These are phyloP conservation scores for Tetrao urogallus DNA, from an alignment of 2,113 vertebrate genomes.

Conservation along the genomic window DNA sequence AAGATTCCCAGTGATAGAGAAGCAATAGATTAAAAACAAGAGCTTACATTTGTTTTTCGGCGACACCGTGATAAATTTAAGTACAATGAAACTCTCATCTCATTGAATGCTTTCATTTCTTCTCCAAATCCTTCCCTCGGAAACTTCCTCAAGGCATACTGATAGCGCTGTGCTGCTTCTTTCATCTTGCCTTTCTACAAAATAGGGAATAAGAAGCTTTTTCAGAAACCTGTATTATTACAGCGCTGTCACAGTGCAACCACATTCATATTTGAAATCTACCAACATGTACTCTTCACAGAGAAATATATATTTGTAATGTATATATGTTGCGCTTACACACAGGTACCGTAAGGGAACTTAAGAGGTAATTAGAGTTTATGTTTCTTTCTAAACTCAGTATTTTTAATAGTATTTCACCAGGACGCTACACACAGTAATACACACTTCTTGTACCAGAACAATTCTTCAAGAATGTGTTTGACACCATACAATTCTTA, in stretches of 20 bases:
- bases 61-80: constrained; percentile 96
- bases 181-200: constrained; percentile 98
- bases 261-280: neutral
- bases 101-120: constrained; percentile 94
- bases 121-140: constrained; percentile 95
- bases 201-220: neutral
- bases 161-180: constrained; percentile 96
- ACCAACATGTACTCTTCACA: neutral
- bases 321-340: neutral
- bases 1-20: neutral
- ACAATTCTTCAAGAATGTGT: neutral
- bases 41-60: constrained; percentile 96
- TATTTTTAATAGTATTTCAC: neutral
- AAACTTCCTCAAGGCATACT: constrained; percentile 96
- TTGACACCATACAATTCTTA: neutral
- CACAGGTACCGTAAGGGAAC: neutral
- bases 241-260: neutral
- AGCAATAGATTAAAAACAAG: neutral
- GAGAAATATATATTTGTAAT: neutral
- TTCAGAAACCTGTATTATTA: neutral
- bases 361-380: neutral
- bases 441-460: neutral
- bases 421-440: neutral
- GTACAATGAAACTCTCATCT: constrained; percentile 93
- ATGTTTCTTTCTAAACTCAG: neutral